Conservation (phyloP, 2,888 invertebrate genomes). For the Chloroclysta siterata region DNA sequence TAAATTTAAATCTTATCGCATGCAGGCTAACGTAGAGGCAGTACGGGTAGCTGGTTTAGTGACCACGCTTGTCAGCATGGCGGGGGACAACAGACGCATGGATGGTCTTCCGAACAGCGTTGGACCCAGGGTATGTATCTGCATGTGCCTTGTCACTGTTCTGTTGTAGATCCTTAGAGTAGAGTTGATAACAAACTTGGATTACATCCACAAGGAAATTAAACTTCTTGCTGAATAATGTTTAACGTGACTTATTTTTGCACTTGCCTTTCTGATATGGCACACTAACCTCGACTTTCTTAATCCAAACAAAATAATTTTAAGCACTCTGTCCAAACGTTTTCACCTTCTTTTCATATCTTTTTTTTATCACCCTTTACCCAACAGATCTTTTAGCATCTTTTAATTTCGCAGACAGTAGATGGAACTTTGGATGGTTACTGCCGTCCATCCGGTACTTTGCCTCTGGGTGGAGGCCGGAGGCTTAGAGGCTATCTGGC, state of each 20-base stretch:
- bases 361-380: background rate
- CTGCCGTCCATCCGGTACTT: slow-evolving; percentile 62
- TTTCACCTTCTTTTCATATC: background rate
- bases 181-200: slow-evolving; percentile 2
- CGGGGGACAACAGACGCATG: slow-evolving; percentile 86
- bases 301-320: background rate
- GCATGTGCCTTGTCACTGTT: slow-evolving; percentile 48
- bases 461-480: slow-evolving; percentile 88
- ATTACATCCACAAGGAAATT: background rate
- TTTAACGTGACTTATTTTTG: background rate
- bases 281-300: slow-evolving; percentile 3
- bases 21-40: slow-evolving; percentile 91
- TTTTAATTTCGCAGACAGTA: slow-evolving; percentile 62
- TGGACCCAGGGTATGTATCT: slow-evolving; percentile 79
- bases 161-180: slow-evolving; percentile 10
- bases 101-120: slow-evolving; percentile 81
- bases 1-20: slow-evolving; percentile 83
- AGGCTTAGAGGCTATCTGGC: slow-evolving; percentile 91
- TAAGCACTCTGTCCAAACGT: slow-evolving; percentile 4
- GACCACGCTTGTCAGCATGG: slow-evolving; percentile 93
- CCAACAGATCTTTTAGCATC: slow-evolving; percentile 28
- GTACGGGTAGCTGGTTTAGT: slow-evolving; percentile 92
- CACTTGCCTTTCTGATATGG: slow-evolving; percentile 12
- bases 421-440: slow-evolving; percentile 73
- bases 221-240: background rate